Percentiles rank a stretch among this genome's conserved stretches.
Evolutionary conservation across 1,140 invertebrate genomes (phyloP).

Genomic region (Drosophila dunni): DNA sequence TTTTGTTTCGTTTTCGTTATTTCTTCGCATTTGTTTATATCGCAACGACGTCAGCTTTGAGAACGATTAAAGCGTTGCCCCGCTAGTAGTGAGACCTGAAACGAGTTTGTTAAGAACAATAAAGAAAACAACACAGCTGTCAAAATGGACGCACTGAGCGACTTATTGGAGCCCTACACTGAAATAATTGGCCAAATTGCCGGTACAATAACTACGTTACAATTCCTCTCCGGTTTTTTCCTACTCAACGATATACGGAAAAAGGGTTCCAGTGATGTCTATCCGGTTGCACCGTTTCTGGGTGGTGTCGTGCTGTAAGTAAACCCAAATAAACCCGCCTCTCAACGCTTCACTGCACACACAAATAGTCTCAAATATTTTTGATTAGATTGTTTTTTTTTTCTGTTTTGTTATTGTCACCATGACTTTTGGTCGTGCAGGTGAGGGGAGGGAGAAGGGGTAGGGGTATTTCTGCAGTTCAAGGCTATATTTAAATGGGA

Average conservation of each 20-base stretch:
- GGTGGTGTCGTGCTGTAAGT: constrained; percentile 90
- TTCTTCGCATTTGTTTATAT: constrained; percentile 65
- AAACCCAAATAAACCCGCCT: constrained; percentile 7
- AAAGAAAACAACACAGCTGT: constrained; percentile 24
- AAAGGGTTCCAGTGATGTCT: constrained; percentile 87
- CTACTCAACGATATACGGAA: constrained; percentile 90
- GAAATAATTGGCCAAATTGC: constrained; percentile 73
- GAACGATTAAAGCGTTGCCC: constrained; percentile 8
- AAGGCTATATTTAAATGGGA: constrained; percentile 23
- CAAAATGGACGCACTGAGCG: constrained; percentile 80
- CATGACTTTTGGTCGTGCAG: constrained; percentile 47
- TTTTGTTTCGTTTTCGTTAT: constrained; percentile 68
- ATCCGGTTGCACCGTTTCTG: constrained; percentile 89
- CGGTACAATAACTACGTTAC: constrained; percentile 87
- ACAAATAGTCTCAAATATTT: constrained; percentile 37
- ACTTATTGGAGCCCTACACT: constrained; percentile 75
- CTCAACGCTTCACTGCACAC: constrained; percentile 44
- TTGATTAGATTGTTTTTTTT: constrained; percentile 66
- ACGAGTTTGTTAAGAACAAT: constrained; percentile 16
- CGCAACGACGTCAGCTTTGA: constrained; percentile 1
- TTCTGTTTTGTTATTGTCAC: constrained; percentile 65
- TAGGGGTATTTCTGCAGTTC: constrained; percentile 25
- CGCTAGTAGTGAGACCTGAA: constrained; percentile 10
- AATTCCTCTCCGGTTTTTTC: constrained; percentile 88
- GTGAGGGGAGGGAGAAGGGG: background rate